A percentile compares a stretch with the other conserved stretches of the same genome.
phyloP scores from a whole-genome alignment of 2,797 vertebrate genomes.

The Tenualosa ilisha region DNA sequence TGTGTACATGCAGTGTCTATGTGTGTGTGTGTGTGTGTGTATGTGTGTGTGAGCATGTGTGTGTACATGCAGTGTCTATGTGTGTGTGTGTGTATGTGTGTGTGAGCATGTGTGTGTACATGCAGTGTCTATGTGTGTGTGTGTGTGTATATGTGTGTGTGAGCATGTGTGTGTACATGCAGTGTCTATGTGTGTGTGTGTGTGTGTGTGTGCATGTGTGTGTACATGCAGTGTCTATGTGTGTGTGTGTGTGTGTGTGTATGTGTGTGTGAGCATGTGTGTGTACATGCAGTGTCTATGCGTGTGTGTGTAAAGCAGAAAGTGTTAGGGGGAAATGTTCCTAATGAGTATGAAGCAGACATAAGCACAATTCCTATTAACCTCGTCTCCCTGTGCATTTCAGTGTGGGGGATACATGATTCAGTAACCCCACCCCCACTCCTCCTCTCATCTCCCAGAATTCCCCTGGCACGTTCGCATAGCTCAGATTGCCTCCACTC shows the following conservation, averaged over 20 bases:
- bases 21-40: not conserved
- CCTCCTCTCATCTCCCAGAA: not conserved
- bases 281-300: no score
- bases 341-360: not conserved
- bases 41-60: not conserved
- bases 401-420: not conserved
- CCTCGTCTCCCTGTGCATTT: not conserved
- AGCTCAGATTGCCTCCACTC: not conserved
- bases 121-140: no score
- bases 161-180: no score
- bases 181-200: not conserved
- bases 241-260: not conserved
- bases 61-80: no score
- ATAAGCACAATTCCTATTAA: not conserved
- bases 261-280: not conserved
- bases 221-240: no score
- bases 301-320: not conserved
- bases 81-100: not conserved
- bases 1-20: not conserved
- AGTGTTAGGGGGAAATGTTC: not conserved
- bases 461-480: not conserved
- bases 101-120: no score
- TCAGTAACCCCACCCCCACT: not conserved
- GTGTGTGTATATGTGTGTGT: not conserved
- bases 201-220: not conserved